Percentiles rank a stretch among this genome's conserved stretches.
phyloP scores from a whole-genome alignment of 2,113 vertebrate species.

The Bubo scandiacus region DNA sequence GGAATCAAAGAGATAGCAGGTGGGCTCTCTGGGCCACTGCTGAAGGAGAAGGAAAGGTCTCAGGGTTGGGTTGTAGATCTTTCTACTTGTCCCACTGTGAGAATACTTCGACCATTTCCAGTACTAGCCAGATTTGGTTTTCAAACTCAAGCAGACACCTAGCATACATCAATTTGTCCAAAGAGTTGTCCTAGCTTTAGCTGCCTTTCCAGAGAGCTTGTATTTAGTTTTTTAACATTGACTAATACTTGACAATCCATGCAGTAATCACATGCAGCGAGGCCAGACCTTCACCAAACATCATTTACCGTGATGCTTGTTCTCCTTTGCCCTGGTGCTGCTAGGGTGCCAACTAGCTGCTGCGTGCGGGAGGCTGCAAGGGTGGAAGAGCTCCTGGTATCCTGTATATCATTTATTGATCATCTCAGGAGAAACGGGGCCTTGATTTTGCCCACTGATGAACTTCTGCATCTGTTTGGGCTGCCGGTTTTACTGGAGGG shows the following conservation, averaged over 20 bases:
- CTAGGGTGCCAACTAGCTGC: neutral
- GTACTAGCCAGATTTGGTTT: neutral
- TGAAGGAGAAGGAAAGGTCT: neutral
- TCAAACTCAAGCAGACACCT: neutral
- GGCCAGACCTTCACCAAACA: neutral
- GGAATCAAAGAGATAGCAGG: neutral
- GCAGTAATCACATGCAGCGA: neutral
- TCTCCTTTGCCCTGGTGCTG: neutral
- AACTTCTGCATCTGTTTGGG: neutral
- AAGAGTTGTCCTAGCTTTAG: neutral
- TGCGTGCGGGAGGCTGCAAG: neutral
- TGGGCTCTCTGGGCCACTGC: rapidly evolving
- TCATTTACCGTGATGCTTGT: neutral
- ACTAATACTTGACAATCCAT: neutral
- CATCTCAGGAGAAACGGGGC: neutral
- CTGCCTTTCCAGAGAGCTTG: neutral
- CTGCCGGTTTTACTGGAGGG: neutral
- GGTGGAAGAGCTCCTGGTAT: neutral
- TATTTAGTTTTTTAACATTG: neutral
- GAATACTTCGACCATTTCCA: neutral
- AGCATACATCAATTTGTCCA: neutral
- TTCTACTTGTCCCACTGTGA: neutral
- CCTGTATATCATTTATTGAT: neutral
- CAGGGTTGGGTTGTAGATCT: neutral
- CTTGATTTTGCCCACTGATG: neutral